Conservation (phyloP, 2,888 invertebrate species). For the Phortica magna region DNA sequence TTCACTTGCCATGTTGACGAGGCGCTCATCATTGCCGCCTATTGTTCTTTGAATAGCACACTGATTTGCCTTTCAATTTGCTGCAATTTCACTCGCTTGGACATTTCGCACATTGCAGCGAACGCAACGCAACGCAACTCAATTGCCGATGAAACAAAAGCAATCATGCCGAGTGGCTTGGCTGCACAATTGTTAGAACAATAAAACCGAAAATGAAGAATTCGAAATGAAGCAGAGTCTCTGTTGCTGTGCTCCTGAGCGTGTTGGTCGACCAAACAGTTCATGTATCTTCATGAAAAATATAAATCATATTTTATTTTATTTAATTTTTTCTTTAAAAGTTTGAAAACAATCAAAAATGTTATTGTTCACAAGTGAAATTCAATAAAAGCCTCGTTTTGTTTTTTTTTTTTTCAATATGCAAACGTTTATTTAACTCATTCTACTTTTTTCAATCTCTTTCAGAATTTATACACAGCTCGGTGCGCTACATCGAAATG, state of each 20-base stretch:
- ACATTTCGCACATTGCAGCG: background rate
- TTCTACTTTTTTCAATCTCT: constrained; percentile 53
- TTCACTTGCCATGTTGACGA: constrained; percentile 42
- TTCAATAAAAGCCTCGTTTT: too few species aligned
- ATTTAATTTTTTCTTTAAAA: too few species aligned
- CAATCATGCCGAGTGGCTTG: constrained; percentile 36
- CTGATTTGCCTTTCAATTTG: constrained; percentile 74
- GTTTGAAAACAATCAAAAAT: too few species aligned
- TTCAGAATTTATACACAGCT: constrained; percentile 88
- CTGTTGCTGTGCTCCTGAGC: too few species aligned
- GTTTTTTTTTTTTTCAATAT: too few species aligned
- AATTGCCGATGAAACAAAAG: constrained; percentile 33
- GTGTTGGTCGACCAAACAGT: too few species aligned
- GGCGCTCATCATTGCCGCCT: constrained; percentile 33
- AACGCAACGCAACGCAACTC: background rate
- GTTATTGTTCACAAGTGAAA: too few species aligned
- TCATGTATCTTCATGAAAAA: too few species aligned
- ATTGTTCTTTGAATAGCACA: constrained; percentile 60
- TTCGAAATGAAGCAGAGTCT: too few species aligned
- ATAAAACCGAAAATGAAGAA: background rate
- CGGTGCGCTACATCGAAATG: constrained; percentile 89
- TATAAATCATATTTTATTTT: too few species aligned
- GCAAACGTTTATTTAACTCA: background rate
- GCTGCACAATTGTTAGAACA: constrained; percentile 2
- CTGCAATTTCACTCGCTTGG: constrained; percentile 45